Base-by-base conservation (phyloP, 1,140 invertebrate genomes). In the Papilio machaon region DNA sequence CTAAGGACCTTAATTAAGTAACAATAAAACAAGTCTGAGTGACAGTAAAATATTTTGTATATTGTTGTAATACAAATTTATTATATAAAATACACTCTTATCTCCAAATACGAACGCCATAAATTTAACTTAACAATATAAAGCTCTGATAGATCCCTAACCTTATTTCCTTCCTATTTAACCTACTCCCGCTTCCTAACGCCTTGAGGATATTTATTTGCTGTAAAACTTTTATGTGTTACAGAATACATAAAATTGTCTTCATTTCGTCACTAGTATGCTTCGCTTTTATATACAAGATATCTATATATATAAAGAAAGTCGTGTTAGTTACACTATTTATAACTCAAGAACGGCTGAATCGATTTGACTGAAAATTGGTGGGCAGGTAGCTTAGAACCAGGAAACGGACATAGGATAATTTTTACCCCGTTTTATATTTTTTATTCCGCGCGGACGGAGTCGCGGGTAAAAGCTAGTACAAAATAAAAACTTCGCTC, bases 181-280 rank as follows among this genome's bases (percentile, higher is more conserved):
- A 19, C 23, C 30, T 23, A 46, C 17, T 17, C n/a, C n/a, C n/a
- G 58, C 6, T 47, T 46, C 17, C 35, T 47, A 74, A 43, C 38
- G 17, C 38, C 30, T 74, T 46, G 73, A 30, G 30, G 30, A 70
- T 52, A 74, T 74, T 74, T 74, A 74, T 74, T 74, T 74, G 73
- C 73, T 74, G 73, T 74, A 74, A 74, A 38, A 74, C 17, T 74
- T 74, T 74, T 74, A 74, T 74, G 73, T 47, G 43, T 74, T 74
- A 43, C 73, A 38, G 38, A 74, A 46, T 8, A 38, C 38, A 46
- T 74, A 74, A 73, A 46, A 43, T 46, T 73, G 70, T 30, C 38
- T 73, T 73, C 17, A 73, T 73, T 73, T 73, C 35, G 70, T 46
- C 70, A 73, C 70, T 73, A 43, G 11, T 5, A 30, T 70, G 11